Conservation (phyloP, 1,140 invertebrate species). For the Trichonephila clavipes region DNA sequence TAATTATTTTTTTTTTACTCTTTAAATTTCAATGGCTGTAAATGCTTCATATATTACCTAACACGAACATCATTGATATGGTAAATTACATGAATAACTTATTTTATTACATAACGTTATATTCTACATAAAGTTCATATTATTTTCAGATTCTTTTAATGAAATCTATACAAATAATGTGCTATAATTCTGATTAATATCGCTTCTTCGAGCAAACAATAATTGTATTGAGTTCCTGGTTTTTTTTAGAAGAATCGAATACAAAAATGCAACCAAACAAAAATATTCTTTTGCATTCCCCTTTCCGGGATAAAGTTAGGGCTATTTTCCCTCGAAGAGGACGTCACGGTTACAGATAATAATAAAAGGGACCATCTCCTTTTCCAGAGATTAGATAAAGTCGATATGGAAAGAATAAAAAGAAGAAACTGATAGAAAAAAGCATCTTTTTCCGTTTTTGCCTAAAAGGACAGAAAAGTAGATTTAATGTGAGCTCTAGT, state of each 20-base stretch:
- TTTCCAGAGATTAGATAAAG: constrained; percentile 61
- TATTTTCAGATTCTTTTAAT: no score
- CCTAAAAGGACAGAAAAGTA: constrained; percentile 55
- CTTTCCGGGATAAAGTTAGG: not conserved
- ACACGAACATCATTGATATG: no score
- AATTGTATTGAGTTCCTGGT: not conserved
- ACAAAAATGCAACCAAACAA: no score
- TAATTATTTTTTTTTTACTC: no score
- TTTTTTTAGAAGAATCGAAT: not conserved
- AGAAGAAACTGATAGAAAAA: not conserved
- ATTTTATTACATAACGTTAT: no score
- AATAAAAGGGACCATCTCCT: constrained; percentile 46
- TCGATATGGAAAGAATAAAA: constrained; percentile 53
- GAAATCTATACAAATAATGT: no score
- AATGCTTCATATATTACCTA: no score
- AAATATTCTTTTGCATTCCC: not conserved
- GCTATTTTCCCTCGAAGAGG: constrained; percentile 12
- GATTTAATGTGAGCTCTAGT: constrained; percentile 61
- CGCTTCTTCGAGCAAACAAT: not conserved
- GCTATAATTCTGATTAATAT: no score
- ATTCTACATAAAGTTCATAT: no score
- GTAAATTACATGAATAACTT: no score
- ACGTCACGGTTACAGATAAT: constrained; percentile 44
- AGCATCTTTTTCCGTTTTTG: not conserved
- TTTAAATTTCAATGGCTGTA: no score